Evolutionary conservation across 2,888 invertebrate genomes (phyloP).

Genomic region (Nowickia ferox): DNA sequence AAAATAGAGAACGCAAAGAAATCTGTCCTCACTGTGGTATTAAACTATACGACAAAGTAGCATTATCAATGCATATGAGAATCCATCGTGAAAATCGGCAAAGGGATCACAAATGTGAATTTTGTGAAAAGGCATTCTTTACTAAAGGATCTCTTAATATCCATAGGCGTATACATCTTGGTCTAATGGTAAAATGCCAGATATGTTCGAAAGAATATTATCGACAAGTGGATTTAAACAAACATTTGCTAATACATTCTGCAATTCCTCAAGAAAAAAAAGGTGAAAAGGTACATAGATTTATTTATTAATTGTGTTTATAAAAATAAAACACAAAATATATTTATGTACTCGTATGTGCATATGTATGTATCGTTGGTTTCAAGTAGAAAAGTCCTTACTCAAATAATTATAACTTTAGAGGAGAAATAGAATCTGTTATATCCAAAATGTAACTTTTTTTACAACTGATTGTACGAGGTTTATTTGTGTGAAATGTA

Average conservation of each 20-base stretch:
- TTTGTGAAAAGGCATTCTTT: slow-evolving; percentile 72
- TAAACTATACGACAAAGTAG: slow-evolving; percentile 32
- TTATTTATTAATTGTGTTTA: background rate
- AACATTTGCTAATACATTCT: slow-evolving; percentile 48
- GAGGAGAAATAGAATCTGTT: too few species aligned
- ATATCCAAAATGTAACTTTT: too few species aligned
- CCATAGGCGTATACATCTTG: slow-evolving; percentile 69
- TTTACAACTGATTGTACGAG: too few species aligned
- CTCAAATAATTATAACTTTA: too few species aligned
- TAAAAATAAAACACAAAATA: background rate
- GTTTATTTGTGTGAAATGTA: too few species aligned
- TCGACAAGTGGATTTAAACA: slow-evolving; percentile 51
- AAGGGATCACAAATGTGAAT: slow-evolving; percentile 66
- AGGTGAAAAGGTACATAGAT: slow-evolving; percentile 9
- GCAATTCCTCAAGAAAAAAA: background rate
- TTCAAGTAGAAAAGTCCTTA: too few species aligned
- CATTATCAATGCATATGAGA: slow-evolving; percentile 67
- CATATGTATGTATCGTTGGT: too few species aligned
- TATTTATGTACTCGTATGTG: too few species aligned
- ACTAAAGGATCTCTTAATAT: slow-evolving; percentile 72
- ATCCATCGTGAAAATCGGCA: slow-evolving; percentile 72
- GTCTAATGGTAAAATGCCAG: slow-evolving; percentile 49
- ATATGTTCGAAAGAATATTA: slow-evolving; percentile 57
- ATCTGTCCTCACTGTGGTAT: slow-evolving; percentile 50
- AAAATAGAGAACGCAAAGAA: slow-evolving; percentile 61